Base-by-base conservation (phyloP, 2,888 invertebrate species). In the Drosophila falleni region DNA sequence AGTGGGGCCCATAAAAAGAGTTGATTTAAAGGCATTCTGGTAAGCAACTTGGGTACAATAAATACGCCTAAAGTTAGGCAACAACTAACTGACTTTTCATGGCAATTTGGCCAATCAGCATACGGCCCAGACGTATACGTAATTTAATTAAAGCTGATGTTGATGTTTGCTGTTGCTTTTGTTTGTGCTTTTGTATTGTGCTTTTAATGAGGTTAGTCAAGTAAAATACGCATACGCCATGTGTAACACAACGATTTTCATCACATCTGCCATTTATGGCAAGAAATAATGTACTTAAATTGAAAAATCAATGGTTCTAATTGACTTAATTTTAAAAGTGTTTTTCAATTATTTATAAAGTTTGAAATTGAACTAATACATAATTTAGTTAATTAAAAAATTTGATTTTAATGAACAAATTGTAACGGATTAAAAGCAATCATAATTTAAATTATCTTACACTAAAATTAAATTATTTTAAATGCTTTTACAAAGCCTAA, bases 131-230 rank as follows among this genome's bases (percentile, higher is more conserved):
- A 44, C 65, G 51, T 62, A 68, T 61, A 75, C 61, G 55, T 79
- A 74, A 81, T 83, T 87, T 77, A 83, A 81, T 83, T 79, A 72
- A 79, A 71, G 63, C 58, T 72, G 54, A 71, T 75, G 78, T 60
- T 72, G 56, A 71, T 76, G 74, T 65, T 73, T 68, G 59, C 64
- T 55, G 54, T 69, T 54, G 33, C 61, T 9, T 41, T 47, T 67
- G 65, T 31, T 26, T 44, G 50, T 60, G 42, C 42, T 51, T 55
- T 74, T 67, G n/a, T n/a, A n/a, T 26, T 44, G 50, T 60, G 42
- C 42, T 51, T 55, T 74, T 67, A 65, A 68, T 70, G 62, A 80
- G 69, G 70, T 72, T 73, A 69, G 59, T 64, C 66, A 74, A 74
- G 80, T 80, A 68, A 76, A 75, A 71, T 71, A 55, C 71, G 66